phyloP scores from a whole-genome alignment of 2,797 vertebrate species.

The Rhinoraja longicauda region DNA sequence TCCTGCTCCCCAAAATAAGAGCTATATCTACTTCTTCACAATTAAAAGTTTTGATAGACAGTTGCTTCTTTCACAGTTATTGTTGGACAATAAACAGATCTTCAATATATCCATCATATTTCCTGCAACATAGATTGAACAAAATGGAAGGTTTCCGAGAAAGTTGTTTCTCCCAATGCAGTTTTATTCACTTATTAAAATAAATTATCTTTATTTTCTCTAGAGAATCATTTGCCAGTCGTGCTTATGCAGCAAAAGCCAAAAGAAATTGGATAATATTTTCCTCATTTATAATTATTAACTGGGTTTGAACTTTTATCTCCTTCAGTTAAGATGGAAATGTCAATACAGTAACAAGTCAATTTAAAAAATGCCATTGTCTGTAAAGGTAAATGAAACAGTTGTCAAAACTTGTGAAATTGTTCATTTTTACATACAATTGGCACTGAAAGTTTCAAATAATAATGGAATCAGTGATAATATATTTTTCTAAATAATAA shows the following conservation, averaged over 20 bases:
- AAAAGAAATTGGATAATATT: not conserved
- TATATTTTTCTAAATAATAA: not conserved
- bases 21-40: not conserved
- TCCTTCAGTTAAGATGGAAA: not conserved
- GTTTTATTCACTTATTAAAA: not conserved
- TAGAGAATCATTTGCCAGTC: not conserved
- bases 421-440: not conserved
- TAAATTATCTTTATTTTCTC: not conserved
- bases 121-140: not conserved
- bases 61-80: not conserved
- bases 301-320: not conserved
- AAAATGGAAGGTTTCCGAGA: not conserved
- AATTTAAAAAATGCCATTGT: not conserved
- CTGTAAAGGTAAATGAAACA: not conserved
- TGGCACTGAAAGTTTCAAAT: not conserved
- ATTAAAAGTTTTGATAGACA: not conserved
- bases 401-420: not conserved
- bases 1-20: not conserved
- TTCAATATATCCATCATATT: not conserved
- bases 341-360: not conserved
- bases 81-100: not conserved
- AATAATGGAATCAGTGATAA: not conserved
- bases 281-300: not conserved
- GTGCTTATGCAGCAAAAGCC: not conserved
- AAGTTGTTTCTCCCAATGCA: not conserved